Evolutionary conservation across 2,113 vertebrate species (phyloP), one percentile per base, ranked within the genome.

Genomic region (Poecile atricapillus): DNA sequence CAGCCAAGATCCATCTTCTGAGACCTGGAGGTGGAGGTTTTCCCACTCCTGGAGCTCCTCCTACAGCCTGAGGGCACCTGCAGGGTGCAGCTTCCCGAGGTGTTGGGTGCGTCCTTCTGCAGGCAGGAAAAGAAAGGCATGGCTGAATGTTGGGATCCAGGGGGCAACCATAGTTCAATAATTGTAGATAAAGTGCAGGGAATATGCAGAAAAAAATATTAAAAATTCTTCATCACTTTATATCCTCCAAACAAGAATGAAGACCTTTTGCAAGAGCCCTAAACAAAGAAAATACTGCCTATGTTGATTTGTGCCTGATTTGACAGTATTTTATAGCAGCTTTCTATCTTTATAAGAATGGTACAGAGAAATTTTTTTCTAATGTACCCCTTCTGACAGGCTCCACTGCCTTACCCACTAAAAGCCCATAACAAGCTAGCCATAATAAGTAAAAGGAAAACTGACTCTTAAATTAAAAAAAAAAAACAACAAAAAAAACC

Each of bases 41-140:
- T 60, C 33, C 53, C 24, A 3, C 47, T 94, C 76, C 89, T 71
- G 50, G 24, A 87, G 94, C 87, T 89, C 73, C 93, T 89, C 89
- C 87, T 91, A 0, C 44, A 70, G 93, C 86, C 52, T 47, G 56
- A 83, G 20, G 15, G 24, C 33, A n/a, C 24, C 60, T n/a, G 30
- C 33, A 56, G 33, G 7, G 21, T 9, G 43, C 53, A 65, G 19
- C 2, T 22, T 46, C 35, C 15, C 9, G 5, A 22, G 31, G 15
- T 15, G 27, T 0, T 27, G 10, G 15, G 7, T 27, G 43, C 27
- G 24, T 11, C 27, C 11, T 65, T 31, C 23, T 17, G 0, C 69
- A 1, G 3, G 7, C 18, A 58, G 28, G 33, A 25, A 60, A 68
- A 62, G 33, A 55, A 60, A 50, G 8, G 19, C 37, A 5, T 0